Evolutionary conservation across 2,113 vertebrate genomes (phyloP), one percentile per base, ranked within the genome.

Genomic region (Pomatostomus ruficeps): DNA sequence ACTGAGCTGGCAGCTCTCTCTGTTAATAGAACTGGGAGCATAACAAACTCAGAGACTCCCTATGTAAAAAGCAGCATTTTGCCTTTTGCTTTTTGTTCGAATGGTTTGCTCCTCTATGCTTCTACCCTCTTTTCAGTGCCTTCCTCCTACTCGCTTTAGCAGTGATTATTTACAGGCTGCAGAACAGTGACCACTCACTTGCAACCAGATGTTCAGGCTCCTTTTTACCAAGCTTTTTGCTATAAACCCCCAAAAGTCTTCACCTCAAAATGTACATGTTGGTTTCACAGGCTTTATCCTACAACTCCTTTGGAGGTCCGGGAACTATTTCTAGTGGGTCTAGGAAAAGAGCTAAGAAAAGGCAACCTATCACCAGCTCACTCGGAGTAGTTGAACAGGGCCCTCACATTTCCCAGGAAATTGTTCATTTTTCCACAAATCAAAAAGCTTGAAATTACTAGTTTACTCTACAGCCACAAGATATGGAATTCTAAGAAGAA

Each of bases 201-300:
- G 40, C 23, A 65, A 28, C 42, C 52, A 75, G 35, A 15, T 6
- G 36, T 62, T 54, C 0, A 0, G 48, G 14, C 5, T 66, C 10
- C 28, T 68, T 80, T 83, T 42, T 25, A n/a, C 20, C 45, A 43
- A 46, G 14, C 7, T 68, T 72, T 31, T 71, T 5, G 4, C 48
- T 48, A 45, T 35, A 67, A 91, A 28, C 10, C 1, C 5, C 3
- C 3, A 20, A 58, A 67, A 25, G 11, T 24, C 51, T 80, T 73
- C 26, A 80, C 24, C 46, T 80, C 36, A 88, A 46, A 77, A 51
- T 55, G 12, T 29, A 24, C 10, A 6, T 12, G 14, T 77, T 52
- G 9, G 3, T 18, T 91, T 86, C 54, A 73, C 35, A 58, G 25
- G 25, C 5, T 59, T 46, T 71, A 33, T 66, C 85, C 40, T 70